These are phyloP conservation scores for Euplexia lucipara DNA, from an alignment of 2,888 invertebrate genomes.

Conservation along the genomic window DNA sequence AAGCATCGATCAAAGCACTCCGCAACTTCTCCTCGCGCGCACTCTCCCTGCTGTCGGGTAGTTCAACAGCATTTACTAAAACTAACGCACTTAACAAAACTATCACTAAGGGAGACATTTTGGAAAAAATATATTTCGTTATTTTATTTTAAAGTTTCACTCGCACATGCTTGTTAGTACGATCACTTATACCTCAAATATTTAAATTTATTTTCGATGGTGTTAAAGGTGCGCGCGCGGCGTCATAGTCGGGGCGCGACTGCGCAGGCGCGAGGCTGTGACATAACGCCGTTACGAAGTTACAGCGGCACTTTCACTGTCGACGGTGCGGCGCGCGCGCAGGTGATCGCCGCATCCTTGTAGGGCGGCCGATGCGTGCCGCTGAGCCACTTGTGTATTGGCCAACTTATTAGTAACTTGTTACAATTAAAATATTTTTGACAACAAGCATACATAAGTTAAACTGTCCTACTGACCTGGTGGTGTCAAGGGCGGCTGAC, in stretches of 20 bases:
- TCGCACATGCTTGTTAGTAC: conserved; percentile 75
- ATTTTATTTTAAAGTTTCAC: conserved; percentile 64
- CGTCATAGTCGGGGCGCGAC: conserved; percentile 84
- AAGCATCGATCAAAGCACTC: conserved; percentile 86
- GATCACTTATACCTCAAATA: conserved; percentile 37
- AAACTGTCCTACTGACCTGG: conserved; percentile 6
- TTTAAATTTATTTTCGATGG: conserved; percentile 29
- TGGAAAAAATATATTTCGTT: conserved; percentile 46
- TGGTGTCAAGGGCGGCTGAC: conserved; percentile 11
- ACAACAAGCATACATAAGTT: conserved; percentile 18
- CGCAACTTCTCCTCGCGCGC: conserved; percentile 85
- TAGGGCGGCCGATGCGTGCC: conserved; percentile 69
- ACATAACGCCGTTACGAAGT: conserved; percentile 87
- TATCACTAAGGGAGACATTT: conserved; percentile 83
- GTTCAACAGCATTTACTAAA: conserved; percentile 76
- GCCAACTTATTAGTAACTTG: conserved; percentile 56
- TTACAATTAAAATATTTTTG: conserved; percentile 43
- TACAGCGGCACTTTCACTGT: conserved; percentile 86
- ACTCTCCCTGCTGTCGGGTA: conserved; percentile 77
- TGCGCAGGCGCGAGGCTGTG: conserved; percentile 74
- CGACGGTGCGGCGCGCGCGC: conserved; percentile 67
- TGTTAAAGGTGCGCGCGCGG: conserved; percentile 79
- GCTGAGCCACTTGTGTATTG: conserved; percentile 58
- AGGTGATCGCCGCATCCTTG: conserved; percentile 73
- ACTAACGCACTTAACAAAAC: conserved; percentile 79